Evolutionary conservation across 2,797 vertebrate species (phyloP).

Genomic region (Argyrosomus regius): DNA sequence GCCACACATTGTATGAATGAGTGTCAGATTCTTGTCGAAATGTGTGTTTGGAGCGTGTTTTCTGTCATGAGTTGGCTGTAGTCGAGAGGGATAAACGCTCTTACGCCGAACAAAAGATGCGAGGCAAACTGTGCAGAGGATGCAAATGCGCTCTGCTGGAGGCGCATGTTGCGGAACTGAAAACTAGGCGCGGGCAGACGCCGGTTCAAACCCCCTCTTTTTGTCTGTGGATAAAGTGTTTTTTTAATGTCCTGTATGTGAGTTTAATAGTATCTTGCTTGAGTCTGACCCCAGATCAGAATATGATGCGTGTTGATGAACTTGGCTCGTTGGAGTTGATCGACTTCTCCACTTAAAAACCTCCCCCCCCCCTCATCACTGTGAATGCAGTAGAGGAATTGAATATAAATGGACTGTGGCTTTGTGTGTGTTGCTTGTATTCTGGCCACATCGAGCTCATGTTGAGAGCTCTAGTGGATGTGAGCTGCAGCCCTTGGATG

Average conservation of each 20-base stretch:
- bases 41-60: constrained; percentile 24
- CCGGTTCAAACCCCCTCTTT: constrained; percentile 5
- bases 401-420: neutral
- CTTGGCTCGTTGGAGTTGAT: neutral
- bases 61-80: constrained; percentile 55
- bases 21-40: neutral
- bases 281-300: neutral
- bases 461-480: constrained; percentile 23
- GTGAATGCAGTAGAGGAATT: neutral
- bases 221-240: neutral
- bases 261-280: neutral
- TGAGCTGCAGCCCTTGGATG: constrained; percentile 40
- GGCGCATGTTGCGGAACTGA: constrained; percentile 75
- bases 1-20: accelerated
- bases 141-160: constrained; percentile 77
- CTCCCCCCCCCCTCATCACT: neutral
- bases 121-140: constrained; percentile 61
- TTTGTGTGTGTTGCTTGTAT: neutral
- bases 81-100: neutral
- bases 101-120: constrained; percentile 82
- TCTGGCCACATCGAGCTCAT: neutral
- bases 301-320: neutral
- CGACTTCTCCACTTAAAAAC: neutral
- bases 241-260: too few relatives aligned
- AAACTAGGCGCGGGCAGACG: constrained; percentile 72